Base-by-base conservation (phyloP, 1,140 invertebrate genomes). In the Brachionus angularis region DNA sequence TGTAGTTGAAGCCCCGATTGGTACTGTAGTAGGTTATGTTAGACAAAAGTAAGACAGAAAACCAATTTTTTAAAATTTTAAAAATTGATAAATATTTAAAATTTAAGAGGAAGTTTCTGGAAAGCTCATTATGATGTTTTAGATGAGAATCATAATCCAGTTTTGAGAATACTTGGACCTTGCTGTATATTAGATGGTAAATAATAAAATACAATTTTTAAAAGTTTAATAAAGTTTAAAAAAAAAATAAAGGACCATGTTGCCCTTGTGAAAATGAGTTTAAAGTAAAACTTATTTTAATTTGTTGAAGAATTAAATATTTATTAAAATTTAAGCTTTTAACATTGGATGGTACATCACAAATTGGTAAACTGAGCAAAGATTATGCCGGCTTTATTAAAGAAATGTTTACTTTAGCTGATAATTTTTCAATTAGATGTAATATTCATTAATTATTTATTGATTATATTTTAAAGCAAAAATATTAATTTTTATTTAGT, bases 341-440 rank as follows among this genome's bases (percentile, higher is more conserved):
- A 31, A 33, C 62, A 18, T 3, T 47, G 16, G 61, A 75, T 61
- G 75, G 52, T n/a, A n/a, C 7, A 2, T 72, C 34, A 44, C 49
- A 77, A 64, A 44, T 76, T n/a, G 75, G 75, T 16, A 84, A 75
- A 50, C 61, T 76, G 18, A 55, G 49, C 10, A 76, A 76, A 42
- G 73, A 77, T 21, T 76, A 76, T 75, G 21, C 71, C 8, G 75
- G 75, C 10, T 73, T 75, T 25, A 34, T 67, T 0, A 31, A 42
- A 36, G 75, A 76, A 53, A 39, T 52, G 53, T 75, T 76, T 39
- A 76, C 74, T n/a, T 31, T 62, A 23, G 75, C 75, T 21, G 75
- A 76, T 46, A 77, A 76, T 62, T 76, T 76, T 58, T 58, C 75
- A 10, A 55, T 75, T 21, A 44, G 21, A 29, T 75, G 73, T 74